A percentile compares a stretch with the other conserved stretches of the same genome.
Conservation (phyloP, 2,888 invertebrate genomes). For the Meghimatium bilineatum region DNA sequence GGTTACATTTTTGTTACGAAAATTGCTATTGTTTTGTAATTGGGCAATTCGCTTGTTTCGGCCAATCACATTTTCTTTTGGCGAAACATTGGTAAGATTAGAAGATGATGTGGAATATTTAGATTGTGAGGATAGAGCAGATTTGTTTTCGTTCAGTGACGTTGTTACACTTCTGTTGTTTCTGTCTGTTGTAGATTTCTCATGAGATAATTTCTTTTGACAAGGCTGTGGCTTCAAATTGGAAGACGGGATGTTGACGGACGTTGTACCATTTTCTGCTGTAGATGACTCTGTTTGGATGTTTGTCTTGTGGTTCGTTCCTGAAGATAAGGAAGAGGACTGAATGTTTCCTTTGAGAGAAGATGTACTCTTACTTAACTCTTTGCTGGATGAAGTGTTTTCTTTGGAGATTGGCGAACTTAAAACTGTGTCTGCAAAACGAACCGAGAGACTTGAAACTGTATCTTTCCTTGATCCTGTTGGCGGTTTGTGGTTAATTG, state of each 20-base stretch:
- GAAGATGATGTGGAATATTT: neutral
- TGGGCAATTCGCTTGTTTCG: neutral
- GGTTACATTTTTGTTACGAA: too few relatives aligned
- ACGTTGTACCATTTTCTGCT: neutral
- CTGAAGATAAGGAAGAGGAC: neutral
- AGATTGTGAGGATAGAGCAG: neutral
- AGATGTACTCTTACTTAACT: neutral
- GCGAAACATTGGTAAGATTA: neutral
- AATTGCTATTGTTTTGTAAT: too few relatives aligned
- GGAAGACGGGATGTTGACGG: neutral
- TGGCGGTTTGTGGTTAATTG: slow-evolving; percentile 1
- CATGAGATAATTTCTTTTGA: neutral
- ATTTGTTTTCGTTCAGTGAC: neutral
- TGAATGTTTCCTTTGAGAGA: neutral
- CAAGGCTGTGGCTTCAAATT: neutral
- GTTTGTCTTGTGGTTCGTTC: neutral
- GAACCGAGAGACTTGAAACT: neutral
- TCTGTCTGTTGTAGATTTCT: neutral
- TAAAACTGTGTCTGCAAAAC: slow-evolving; percentile 15
- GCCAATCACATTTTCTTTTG: neutral
- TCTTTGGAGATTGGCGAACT: neutral
- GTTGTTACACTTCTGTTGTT: neutral
- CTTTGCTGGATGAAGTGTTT: neutral
- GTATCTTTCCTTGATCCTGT: slow-evolving; percentile 6
- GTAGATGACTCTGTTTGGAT: neutral